Base-by-base conservation (phyloP, 2,797 vertebrate species). In the Nannoperca obscura region DNA sequence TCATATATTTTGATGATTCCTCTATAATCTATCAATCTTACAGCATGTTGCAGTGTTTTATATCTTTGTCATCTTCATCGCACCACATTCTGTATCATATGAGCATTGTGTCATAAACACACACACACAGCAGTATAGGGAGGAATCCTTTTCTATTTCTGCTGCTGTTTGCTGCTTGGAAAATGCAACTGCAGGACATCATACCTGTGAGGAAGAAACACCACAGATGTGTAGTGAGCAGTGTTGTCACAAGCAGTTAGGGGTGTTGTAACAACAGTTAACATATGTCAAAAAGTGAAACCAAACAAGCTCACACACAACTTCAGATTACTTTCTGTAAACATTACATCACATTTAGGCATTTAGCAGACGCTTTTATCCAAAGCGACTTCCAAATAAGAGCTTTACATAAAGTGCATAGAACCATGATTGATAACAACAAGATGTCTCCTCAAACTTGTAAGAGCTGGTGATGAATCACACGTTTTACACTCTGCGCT, bases 1-100 rank as follows among this genome's bases (percentile, higher is more conserved):
- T 83, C 74, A 72, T 83, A 80, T 66, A 78, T 86, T 88, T 78
- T 74, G 65, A 70, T 65, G 76, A 77, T 67, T 61, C 34, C 61
- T 57, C 79, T 53, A n/a, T 78, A 81, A 85, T 88, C 74, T 38
- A 61, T 83, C 80, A 59, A 42, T 71, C 63, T 64, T 30, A 42
- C 67, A 32, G 36, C 65, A 22, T 36, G 71, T 38, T 70, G 50
- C 50, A 38, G 32, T 46, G 32, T 71, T 82, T 83, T 77, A 63
- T 30, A 61, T 67, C 55, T 6, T 24, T 61, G 72, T 76, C 17
- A 54, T 69, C 60, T 38, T 73, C 61, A 71, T 20, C 22, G 52
- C 69, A 54, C 9, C 15, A 20, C 19, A 36, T 55, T 70, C 53
- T 5, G 61, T 52, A 30, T 74, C 38, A 44, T 55, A 65, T 30